Evolutionary conservation across 2,797 vertebrate species (phyloP), one percentile per base, ranked within the genome.

Genomic region (Megaceryle alcyon): DNA sequence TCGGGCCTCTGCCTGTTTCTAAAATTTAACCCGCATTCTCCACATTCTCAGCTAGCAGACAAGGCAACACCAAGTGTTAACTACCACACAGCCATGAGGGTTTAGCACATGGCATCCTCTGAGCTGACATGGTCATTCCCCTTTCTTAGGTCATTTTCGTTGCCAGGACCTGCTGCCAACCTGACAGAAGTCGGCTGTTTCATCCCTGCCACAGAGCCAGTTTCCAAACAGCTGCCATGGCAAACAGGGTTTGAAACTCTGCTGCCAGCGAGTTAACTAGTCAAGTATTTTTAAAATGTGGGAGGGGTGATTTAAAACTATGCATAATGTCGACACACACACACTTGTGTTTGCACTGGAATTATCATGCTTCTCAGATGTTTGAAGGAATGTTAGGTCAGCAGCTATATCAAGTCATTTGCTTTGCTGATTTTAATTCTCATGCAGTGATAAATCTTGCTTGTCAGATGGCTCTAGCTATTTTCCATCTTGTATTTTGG

Each of bases 401-500:
- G 83, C 65, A 93, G 80, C 64, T 88, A 77, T 79, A 94, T 90
- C 82, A 80, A 92, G 75, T 92, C 49, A 71, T 87, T 94, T 88
- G 91, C 68, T 93, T 77, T 94, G 78, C 81, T 86, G 78, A 92
- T 95, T 90, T 88, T 88, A 90, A 90, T 82, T 93, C 78, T 54
- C 41, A 59, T 41, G 69, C 61, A 65, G 69, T 51, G 90, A 92
- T 17, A 92, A 68, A 85, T 90, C 49, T 54, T 88, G 64, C 64
- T 87, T 87, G 81, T 94, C 78, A 95, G 86, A 90, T 94, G 78
- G 78, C 68, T 92, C 5, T 85, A 91, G 41, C 53, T 96, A 46
- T 82, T 95, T 94, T 89, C 71, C 65, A 49, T 75, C 44, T 77
- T 71, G 25, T 44, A 44, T 81, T 89, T 75, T 75, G 61, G 57